Evolutionary conservation across 2,113 vertebrate genomes (phyloP).

Genomic region (Lophotis ruficrista): DNA sequence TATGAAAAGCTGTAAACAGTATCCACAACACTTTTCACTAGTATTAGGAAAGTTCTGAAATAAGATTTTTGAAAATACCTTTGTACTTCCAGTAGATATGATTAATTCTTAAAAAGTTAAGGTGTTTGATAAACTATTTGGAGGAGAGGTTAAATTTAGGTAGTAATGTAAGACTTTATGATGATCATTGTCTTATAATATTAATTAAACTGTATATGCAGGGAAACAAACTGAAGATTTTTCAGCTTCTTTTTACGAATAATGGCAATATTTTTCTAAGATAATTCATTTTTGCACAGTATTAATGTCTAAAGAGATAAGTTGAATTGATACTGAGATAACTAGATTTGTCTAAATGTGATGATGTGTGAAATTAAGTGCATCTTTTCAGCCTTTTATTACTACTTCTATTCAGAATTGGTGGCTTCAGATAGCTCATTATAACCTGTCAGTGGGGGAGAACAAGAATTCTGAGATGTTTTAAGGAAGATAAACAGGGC

Average conservation of each 20-base stretch:
- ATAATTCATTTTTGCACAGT: background rate
- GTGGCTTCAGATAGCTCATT: background rate
- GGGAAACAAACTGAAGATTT: background rate
- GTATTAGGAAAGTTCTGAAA: background rate
- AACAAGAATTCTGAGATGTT: constrained; percentile 65
- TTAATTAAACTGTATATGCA: background rate
- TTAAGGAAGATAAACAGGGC: constrained; percentile 37
- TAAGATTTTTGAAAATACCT: background rate
- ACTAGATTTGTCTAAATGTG: background rate
- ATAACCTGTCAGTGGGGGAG: constrained; percentile 54
- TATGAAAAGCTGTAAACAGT: background rate
- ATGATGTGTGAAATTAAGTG: background rate
- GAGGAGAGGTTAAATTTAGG: background rate
- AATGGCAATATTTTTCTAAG: background rate
- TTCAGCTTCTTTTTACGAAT: background rate
- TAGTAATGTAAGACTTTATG: background rate
- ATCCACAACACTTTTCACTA: background rate
- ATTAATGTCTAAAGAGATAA: background rate
- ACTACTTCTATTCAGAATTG: background rate
- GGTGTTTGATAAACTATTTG: background rate
- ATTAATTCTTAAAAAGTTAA: background rate
- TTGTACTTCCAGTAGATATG: background rate
- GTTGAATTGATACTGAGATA: background rate
- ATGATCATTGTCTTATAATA: background rate
- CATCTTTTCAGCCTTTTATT: background rate